These are phyloP conservation scores for Cynodonichthys magdalenae DNA, from an alignment of 2,797 vertebrate species.

Conservation along the genomic window DNA sequence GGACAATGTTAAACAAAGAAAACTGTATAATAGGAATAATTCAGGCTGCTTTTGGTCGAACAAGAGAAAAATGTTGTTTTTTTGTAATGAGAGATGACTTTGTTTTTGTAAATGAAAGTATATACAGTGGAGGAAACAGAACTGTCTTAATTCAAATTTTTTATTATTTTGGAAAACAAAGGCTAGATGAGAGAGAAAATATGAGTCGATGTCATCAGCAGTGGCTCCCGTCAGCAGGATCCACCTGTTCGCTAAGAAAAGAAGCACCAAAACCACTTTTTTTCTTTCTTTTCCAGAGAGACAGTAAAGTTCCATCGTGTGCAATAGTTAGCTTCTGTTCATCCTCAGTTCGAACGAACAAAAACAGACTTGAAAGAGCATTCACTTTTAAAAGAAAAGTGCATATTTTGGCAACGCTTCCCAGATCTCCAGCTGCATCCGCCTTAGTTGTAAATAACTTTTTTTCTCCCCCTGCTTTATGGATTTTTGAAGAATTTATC, in stretches of 20 bases:
- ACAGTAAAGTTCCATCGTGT: constrained; percentile 59
- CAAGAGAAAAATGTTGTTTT: constrained; percentile 65
- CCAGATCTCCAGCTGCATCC: constrained; percentile 83
- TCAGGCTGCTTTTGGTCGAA: constrained; percentile 77
- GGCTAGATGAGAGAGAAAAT: constrained; percentile 26
- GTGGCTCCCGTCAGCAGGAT: constrained; percentile 59
- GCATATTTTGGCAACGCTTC: constrained; percentile 45
- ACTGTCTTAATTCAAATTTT: constrained; percentile 82
- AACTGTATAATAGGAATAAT: constrained; percentile 73
- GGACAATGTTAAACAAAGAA: constrained; percentile 88
- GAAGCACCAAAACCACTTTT: constrained; percentile 63
- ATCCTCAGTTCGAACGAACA: constrained; percentile 43
- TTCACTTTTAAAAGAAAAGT: constrained; percentile 36
- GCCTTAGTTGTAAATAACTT: constrained; percentile 96
- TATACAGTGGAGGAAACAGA: constrained; percentile 80
- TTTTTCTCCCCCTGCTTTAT: constrained; percentile 82
- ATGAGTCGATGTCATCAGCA: constrained; percentile 33
- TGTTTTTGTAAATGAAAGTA: constrained; percentile 88
- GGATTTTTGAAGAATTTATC: constrained; percentile 56
- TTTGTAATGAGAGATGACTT: constrained; percentile 81
- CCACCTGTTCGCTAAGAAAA: constrained; percentile 47
- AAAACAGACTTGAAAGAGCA: constrained; percentile 43
- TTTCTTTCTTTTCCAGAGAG: constrained; percentile 38
- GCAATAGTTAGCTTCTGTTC: constrained; percentile 72
- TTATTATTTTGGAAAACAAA: constrained; percentile 77